These are phyloP conservation scores for Hecatera dysodea DNA, from an alignment of 2,888 invertebrate species.

Conservation along the genomic window DNA sequence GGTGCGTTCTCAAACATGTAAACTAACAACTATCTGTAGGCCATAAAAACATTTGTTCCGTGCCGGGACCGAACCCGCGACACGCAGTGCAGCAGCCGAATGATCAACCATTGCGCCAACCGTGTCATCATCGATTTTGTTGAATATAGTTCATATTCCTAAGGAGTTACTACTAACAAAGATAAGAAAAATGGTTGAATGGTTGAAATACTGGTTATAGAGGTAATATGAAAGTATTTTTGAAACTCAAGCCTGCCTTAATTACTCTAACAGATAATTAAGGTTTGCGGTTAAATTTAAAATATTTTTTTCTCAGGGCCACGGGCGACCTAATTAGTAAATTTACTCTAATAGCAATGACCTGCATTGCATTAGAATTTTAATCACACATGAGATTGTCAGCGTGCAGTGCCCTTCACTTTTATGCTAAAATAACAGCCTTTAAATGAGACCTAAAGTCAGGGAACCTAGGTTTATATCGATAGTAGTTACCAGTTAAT, in stretches of 20 bases:
- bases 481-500: constrained; percentile 10
- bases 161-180: no score
- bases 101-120: no score
- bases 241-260: background rate
- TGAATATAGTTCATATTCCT: background rate
- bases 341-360: constrained; percentile 46
- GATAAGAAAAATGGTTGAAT: no score
- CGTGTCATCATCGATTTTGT: no score
- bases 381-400: constrained; percentile 53
- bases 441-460: constrained; percentile 36
- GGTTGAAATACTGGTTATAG: no score
- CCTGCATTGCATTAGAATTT: constrained; percentile 56
- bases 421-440: constrained; percentile 41
- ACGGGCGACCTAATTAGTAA: constrained; percentile 10
- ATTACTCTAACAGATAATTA: background rate
- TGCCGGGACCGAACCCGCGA: no score
- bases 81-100: no score
- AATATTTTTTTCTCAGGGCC: background rate
- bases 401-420: constrained; percentile 65
- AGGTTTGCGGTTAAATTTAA: background rate
- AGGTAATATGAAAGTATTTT: no score
- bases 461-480: constrained; percentile 20
- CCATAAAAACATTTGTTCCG: no score
- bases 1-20: no score
- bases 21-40: no score